These are phyloP conservation scores for Ferdinandea cuprea DNA, from an alignment of 2,888 invertebrate genomes.

Conservation along the genomic window DNA sequence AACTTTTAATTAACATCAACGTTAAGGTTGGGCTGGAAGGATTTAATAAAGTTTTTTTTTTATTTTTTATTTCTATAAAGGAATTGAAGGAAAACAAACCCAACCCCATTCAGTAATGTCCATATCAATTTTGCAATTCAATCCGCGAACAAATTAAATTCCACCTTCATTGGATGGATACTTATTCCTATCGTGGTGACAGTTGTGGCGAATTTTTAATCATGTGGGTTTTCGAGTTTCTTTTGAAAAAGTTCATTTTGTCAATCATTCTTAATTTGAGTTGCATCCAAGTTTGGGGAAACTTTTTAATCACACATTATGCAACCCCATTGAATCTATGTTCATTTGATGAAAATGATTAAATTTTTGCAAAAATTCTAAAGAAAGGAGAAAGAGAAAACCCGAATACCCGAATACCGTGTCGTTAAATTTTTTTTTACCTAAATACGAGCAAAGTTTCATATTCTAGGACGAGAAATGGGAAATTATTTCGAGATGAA, in stretches of 20 bases:
- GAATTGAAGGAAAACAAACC: neutral
- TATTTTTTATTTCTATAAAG: too few relatives aligned
- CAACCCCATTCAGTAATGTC: neutral
- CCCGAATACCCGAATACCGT: neutral
- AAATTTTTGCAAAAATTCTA: conserved; percentile 3
- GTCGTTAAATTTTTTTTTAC: conserved; percentile 2
- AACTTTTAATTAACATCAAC: conserved; percentile 73
- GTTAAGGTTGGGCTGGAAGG: neutral
- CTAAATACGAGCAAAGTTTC: conserved; percentile 42
- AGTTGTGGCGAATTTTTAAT: conserved; percentile 20
- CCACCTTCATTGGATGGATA: neutral
- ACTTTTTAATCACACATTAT: conserved; percentile 17
- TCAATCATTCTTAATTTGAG: conserved; percentile 21
- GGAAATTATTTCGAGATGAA: conserved; percentile 42
- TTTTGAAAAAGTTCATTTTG: neutral
- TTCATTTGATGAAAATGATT: conserved; percentile 12
- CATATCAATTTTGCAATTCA: conserved; percentile 30
- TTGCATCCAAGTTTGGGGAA: conserved; percentile 24
- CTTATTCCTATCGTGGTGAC: neutral
- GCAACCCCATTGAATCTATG: neutral
- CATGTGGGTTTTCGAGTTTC: neutral
- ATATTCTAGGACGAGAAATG: conserved; percentile 21
- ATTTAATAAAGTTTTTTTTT: neutral
- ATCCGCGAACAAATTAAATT: conserved; percentile 31
- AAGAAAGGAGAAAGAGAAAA: too few relatives aligned